Evolutionary conservation across 2,888 invertebrate species (phyloP).

Genomic region (Chrysopilus asiliformis): DNA sequence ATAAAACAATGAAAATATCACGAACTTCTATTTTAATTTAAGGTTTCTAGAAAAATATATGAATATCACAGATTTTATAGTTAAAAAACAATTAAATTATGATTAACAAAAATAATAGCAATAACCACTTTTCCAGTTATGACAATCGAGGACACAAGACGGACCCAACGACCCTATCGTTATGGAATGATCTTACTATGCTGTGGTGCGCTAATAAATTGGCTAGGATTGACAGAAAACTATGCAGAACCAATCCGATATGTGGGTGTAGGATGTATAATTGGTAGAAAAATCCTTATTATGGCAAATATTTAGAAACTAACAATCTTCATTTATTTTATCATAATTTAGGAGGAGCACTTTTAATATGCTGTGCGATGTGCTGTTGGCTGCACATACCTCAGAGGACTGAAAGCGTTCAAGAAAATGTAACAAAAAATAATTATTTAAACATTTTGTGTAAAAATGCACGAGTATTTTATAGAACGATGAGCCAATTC

Average conservation of each 20-base stretch:
- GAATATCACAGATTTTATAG: no score
- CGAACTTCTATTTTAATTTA: no score
- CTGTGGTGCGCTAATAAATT: conserved; percentile 58
- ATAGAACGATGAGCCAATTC: conserved; percentile 52
- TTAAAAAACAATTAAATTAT: no score
- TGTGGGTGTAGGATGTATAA: conserved; percentile 58
- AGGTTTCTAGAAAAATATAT: no score
- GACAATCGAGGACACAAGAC: conserved; percentile 50
- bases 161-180: conserved; percentile 57
- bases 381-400: conserved; percentile 56
- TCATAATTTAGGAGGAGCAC: conserved; percentile 40
- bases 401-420: conserved; percentile 21
- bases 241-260: conserved; percentile 59
- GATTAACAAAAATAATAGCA: no score
- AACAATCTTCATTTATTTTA: neutral
- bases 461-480: conserved; percentile 19
- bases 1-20: no score
- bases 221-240: conserved; percentile 58
- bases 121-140: conserved; percentile 43
- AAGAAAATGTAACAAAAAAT: conserved; percentile 6
- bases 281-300: conserved; percentile 21
- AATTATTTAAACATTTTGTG: neutral
- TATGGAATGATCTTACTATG: conserved; percentile 60
- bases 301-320: neutral
- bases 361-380: conserved; percentile 59